Evolutionary conservation across 2,797 vertebrate genomes (phyloP), one percentile per base, ranked within the genome.

Genomic region (Brotula barbata): DNA sequence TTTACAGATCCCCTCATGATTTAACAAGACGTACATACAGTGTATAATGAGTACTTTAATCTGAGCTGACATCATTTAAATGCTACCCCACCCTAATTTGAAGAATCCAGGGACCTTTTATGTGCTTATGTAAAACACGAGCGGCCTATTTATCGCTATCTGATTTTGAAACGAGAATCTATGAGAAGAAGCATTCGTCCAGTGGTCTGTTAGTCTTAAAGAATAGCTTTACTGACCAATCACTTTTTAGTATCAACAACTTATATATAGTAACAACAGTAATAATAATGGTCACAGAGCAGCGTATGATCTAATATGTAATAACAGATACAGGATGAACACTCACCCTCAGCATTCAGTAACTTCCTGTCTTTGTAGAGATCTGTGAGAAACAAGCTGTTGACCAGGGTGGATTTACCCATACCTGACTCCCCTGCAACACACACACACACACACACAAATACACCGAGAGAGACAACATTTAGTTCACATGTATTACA

Each of bases 281-380:
- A n/a, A n/a, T n/a, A n/a, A n/a, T n/a, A n/a, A n/a, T n/a, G n/a
- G n/a, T n/a, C n/a, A n/a, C n/a, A n/a, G n/a, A n/a, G n/a, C 8
- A 28, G 8, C 25, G 8, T 28, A 8, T 8, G 25, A 28, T 28
- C 15, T 16, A 16, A 42, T 42, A 11, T 9, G 10, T 20, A 42
- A 4, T 19, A 17, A 19, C 17, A 42, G 40, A 44, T 51, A 20
- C 0, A 56, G n/a, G 4, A 40, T 28, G 3, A 62, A 52, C 22
- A 64, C 87, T 86, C 77, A 93, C 92, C 92, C 75, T 93, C 92
- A 36, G 92, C 92, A 28, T 93, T 93, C 40, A 93, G 88, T 69
- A 93, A 63, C 83, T 93, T 93, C 66, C 92, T 90, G 87, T 93
- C 92, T 86, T 92, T 93, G 83, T 93, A 93, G 59, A 93, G 90